Conservation (phyloP, 2,113 vertebrate genomes). For the Speoplatyrhinus poulsoni region DNA sequence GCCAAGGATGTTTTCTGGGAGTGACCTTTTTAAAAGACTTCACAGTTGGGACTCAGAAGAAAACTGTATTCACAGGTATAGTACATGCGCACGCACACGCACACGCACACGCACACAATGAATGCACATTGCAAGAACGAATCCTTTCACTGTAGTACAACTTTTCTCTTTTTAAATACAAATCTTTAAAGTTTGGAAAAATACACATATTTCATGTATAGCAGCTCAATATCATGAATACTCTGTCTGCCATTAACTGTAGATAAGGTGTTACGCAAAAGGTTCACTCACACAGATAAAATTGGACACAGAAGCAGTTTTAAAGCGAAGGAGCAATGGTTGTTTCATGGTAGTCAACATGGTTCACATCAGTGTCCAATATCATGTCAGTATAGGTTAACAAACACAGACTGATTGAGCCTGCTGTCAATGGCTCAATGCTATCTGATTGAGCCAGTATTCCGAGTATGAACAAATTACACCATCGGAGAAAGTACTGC, state of each 20-base stretch:
- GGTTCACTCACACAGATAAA: background rate
- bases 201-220: background rate
- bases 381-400: constrained; percentile 28
- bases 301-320: constrained; percentile 19
- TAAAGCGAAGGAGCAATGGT: constrained; percentile 17
- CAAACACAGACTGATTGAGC: constrained; percentile 39
- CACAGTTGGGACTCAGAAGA: background rate
- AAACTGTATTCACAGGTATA: background rate
- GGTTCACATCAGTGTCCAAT: constrained; percentile 5
- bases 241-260: constrained; percentile 12
- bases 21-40: constrained; percentile 27
- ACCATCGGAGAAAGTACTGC: constrained; percentile 32
- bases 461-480: constrained; percentile 48
- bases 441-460: constrained; percentile 61
- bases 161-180: background rate
- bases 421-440: constrained; percentile 16
- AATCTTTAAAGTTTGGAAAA: background rate
- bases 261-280: background rate
- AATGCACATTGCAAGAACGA: background rate
- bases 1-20: constrained; percentile 55
- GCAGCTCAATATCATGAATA: background rate
- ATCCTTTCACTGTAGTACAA: too few species aligned
- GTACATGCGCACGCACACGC: background rate
- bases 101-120: background rate
- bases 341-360: constrained; percentile 15